Conservation (phyloP, 2,888 invertebrate genomes). For the Cephus nigrinus region DNA sequence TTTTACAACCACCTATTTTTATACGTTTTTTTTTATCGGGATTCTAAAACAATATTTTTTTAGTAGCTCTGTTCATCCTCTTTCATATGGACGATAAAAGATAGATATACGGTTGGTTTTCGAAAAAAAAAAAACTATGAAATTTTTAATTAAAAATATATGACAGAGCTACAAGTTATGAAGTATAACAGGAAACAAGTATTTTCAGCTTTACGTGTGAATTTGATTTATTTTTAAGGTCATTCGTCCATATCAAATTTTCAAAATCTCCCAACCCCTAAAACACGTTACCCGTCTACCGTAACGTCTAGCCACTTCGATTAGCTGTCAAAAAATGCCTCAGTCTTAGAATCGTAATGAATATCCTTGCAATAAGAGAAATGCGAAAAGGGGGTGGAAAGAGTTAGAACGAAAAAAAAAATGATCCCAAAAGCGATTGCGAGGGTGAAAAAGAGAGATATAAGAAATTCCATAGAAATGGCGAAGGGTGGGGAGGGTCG, state of each 20-base stretch:
- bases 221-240: background rate
- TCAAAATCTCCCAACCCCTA: background rate
- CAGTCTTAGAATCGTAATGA: slow-evolving; percentile 6
- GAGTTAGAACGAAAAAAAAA: background rate
- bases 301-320: background rate
- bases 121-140: background rate
- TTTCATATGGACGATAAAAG: background rate
- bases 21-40: too few species aligned
- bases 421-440: background rate
- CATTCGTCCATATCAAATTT: background rate
- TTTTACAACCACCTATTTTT: too few species aligned
- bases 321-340: slow-evolving; percentile 9
- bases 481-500: background rate
- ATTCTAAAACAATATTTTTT: too few species aligned
- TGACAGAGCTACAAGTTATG: background rate
- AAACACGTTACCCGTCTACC: background rate
- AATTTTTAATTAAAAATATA: background rate
- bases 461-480: background rate
- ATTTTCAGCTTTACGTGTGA: background rate
- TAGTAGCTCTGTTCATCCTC: background rate
- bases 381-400: background rate
- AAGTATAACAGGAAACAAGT: background rate
- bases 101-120: background rate
- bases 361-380: slow-evolving; percentile 5
- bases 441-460: background rate